Evolutionary conservation across 2,113 vertebrate species (phyloP).

Genomic region (Dissostichus mawsoni): DNA sequence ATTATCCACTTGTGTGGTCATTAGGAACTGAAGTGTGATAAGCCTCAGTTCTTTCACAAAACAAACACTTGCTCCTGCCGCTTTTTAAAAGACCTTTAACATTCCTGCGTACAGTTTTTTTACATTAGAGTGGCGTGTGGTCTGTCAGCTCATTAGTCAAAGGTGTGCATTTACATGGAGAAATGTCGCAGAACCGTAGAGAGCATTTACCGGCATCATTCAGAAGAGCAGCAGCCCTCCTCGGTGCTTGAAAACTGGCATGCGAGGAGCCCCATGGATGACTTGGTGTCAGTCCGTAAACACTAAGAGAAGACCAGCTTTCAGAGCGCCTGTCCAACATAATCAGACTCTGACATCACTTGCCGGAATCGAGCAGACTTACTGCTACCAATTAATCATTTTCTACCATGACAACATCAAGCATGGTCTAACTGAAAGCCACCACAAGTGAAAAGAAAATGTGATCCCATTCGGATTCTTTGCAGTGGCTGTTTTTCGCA

Average conservation of each 20-base stretch:
- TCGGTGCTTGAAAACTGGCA: conserved; percentile 37
- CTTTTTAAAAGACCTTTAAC: conserved; percentile 52
- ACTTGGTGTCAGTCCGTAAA: conserved; percentile 54
- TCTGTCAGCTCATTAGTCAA: conserved; percentile 74
- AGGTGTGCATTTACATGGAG: conserved; percentile 49
- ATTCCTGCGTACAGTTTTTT: conserved; percentile 47
- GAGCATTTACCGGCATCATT: conserved; percentile 52
- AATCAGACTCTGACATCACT: conserved; percentile 78
- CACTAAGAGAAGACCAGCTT: conserved; percentile 30
- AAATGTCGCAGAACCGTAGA: conserved; percentile 31
- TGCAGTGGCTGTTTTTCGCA: not conserved
- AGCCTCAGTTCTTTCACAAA: conserved; percentile 39
- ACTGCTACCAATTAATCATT: conserved; percentile 66
- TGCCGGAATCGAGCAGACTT: conserved; percentile 58
- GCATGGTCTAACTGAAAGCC: conserved; percentile 34
- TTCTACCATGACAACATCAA: conserved; percentile 52
- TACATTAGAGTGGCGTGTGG: conserved; percentile 52
- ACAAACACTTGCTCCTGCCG: conserved; percentile 34
- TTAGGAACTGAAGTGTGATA: conserved; percentile 1
- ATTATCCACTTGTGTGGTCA: conserved; percentile 73
- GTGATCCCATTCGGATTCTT: not conserved
- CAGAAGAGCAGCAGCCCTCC: conserved; percentile 12
- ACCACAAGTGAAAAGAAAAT: not conserved
- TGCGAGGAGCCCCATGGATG: conserved; percentile 58
- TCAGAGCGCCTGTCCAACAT: conserved; percentile 64